Evolutionary conservation across 2,797 vertebrate genomes (phyloP).

Genomic region (Xenentodon cancila): DNA sequence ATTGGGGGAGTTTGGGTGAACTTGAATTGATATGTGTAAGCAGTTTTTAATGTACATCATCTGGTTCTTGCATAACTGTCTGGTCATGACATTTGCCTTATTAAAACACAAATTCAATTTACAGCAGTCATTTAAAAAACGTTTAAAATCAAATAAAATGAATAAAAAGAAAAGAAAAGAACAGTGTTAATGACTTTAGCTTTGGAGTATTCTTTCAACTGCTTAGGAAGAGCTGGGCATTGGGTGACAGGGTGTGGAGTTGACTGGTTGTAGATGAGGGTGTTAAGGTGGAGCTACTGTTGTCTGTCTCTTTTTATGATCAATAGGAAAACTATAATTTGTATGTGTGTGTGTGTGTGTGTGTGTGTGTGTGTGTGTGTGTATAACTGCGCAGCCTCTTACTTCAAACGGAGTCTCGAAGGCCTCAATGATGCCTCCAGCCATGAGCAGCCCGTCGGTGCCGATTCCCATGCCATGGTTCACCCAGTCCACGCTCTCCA

Average conservation of each 20-base stretch:
- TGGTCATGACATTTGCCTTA: constrained; percentile 7
- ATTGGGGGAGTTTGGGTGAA: neutral
- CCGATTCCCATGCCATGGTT: constrained; percentile 81
- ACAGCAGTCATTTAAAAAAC: neutral
- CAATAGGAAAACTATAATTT: neutral
- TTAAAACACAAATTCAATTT: constrained; percentile 1
- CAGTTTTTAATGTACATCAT: no score
- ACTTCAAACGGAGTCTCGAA: constrained; percentile 91
- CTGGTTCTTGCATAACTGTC: constrained; percentile 9
- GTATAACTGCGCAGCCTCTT: constrained; percentile 36
- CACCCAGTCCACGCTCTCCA: constrained; percentile 88
- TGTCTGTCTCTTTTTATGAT: constrained; percentile 12
- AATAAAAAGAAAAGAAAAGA: neutral
- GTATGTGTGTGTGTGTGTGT: no score
- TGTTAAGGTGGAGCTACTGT: neutral
- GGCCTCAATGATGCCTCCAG: constrained; percentile 85
- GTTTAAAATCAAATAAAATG: neutral
- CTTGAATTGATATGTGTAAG: constrained; percentile 1
- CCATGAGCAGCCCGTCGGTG: constrained; percentile 84
- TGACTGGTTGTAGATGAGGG: neutral
- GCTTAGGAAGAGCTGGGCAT: neutral
- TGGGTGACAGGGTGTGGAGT: neutral
- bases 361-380: no score
- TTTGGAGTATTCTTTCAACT: neutral
- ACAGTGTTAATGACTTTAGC: neutral